Conservation (phyloP, 2,888 invertebrate species). For the Pegoplata infirma region DNA sequence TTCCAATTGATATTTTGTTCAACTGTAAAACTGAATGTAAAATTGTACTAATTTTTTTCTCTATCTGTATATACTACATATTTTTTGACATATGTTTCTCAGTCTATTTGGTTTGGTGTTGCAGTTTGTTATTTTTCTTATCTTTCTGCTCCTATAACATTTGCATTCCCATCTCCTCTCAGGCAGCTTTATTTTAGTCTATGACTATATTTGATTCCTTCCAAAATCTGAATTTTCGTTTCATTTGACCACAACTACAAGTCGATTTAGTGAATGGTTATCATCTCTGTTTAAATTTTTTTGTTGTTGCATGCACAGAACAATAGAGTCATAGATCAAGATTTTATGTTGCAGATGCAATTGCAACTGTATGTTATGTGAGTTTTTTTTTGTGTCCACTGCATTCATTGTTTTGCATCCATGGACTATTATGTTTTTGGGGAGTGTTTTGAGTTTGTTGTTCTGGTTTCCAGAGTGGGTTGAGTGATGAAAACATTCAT, state of each 20-base stretch:
- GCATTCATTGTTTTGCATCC: conserved; percentile 33
- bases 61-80: background rate
- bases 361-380: conserved; percentile 46
- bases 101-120: conserved; percentile 42
- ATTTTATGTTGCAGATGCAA: conserved; percentile 59
- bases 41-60: background rate
- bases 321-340: conserved; percentile 61
- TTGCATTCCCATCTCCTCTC: conserved; percentile 8
- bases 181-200: background rate
- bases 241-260: conserved; percentile 48
- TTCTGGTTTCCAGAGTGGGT: conserved; percentile 4
- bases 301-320: conserved; percentile 9
- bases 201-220: conserved; percentile 54
- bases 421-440: conserved; percentile 5
- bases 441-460: conserved; percentile 1
- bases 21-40: no score
- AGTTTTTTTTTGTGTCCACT: conserved; percentile 16
- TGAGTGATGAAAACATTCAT: conserved; percentile 46
- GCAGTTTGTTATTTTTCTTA: conserved; percentile 40
- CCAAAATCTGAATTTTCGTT: conserved; percentile 15
- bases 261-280: background rate
- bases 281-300: background rate
- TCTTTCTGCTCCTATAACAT: conserved; percentile 58
- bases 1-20: no score
- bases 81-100: conserved; percentile 34